Evolutionary conservation across 2,797 vertebrate species (phyloP).

Genomic region (Coluber constrictor): DNA sequence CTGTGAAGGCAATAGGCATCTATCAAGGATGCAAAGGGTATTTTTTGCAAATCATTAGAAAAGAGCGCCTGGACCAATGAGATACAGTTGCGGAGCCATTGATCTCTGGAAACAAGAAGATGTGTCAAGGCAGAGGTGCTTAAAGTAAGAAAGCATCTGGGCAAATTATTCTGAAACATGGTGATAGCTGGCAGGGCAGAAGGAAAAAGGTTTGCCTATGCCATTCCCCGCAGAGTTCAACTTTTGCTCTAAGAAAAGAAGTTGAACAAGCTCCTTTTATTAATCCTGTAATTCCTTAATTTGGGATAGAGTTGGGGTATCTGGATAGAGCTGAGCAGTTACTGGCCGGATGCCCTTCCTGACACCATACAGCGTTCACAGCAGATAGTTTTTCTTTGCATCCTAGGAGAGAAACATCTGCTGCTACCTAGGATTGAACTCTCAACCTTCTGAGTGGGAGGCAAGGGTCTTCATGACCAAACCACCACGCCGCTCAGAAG

Average conservation of each 20-base stretch:
- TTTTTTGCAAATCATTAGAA: slow-evolving; percentile 54
- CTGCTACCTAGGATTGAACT: neutral
- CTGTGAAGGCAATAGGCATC: slow-evolving; percentile 57
- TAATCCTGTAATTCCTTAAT: neutral
- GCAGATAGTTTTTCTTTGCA: neutral
- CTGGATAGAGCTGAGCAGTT: neutral
- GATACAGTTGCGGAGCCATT: slow-evolving; percentile 34
- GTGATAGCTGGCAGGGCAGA: neutral
- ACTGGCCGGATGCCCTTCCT: neutral
- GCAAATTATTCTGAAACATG: slow-evolving; percentile 44
- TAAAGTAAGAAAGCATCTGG: slow-evolving; percentile 44
- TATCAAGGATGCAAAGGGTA: slow-evolving; percentile 55
- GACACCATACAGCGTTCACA: neutral
- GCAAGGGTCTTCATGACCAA: neutral
- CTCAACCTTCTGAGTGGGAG: neutral
- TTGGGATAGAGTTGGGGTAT: neutral
- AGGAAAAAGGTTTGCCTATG: neutral
- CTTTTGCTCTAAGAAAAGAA: neutral
- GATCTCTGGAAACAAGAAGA: slow-evolving; percentile 38
- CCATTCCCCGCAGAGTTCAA: neutral
- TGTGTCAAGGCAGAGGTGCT: slow-evolving; percentile 40
- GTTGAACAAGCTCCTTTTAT: neutral
- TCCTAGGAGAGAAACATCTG: neutral
- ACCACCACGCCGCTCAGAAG: neutral
- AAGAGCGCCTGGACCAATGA: slow-evolving; percentile 38